Conservation (phyloP, 2,113 vertebrate genomes). For the Syngnathus typhle region DNA sequence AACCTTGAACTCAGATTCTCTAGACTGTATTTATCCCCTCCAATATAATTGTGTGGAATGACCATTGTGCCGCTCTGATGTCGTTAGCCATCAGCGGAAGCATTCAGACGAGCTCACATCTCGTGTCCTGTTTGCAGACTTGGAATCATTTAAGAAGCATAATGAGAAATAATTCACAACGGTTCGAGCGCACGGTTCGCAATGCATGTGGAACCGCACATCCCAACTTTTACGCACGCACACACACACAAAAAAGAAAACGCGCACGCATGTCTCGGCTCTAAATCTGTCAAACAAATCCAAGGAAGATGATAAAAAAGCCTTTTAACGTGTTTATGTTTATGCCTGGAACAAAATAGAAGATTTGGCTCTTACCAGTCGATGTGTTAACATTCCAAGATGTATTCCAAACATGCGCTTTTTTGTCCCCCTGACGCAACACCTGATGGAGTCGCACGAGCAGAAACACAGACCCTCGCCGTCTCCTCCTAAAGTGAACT, state of each 20-base stretch:
- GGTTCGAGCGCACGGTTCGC: not conserved
- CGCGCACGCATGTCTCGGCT: not conserved
- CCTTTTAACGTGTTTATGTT: not conserved
- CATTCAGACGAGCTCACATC: not conserved
- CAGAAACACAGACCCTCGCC: not conserved
- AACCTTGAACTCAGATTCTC: no score
- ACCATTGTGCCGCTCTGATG: slow-evolving; percentile 15
- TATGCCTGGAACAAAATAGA: not conserved
- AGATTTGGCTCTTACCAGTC: not conserved
- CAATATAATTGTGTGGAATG: slow-evolving; percentile 22
- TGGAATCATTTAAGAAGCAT: not conserved
- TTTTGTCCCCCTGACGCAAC: not conserved
- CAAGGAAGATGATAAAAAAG: not conserved
- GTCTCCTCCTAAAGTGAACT: not conserved
- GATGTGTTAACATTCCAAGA: not conserved
- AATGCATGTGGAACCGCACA: not conserved
- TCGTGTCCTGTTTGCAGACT: not conserved
- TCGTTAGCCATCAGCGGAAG: slow-evolving; percentile 20
- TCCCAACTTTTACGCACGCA: not conserved
- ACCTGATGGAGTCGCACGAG: not conserved
- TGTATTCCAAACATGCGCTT: not conserved
- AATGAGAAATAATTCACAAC: not conserved
- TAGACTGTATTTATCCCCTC: slow-evolving; percentile 5
- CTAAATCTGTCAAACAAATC: not conserved
- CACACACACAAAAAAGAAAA: no score